Conservation (phyloP, 2,888 invertebrate species). For the Melanargia galathea region DNA sequence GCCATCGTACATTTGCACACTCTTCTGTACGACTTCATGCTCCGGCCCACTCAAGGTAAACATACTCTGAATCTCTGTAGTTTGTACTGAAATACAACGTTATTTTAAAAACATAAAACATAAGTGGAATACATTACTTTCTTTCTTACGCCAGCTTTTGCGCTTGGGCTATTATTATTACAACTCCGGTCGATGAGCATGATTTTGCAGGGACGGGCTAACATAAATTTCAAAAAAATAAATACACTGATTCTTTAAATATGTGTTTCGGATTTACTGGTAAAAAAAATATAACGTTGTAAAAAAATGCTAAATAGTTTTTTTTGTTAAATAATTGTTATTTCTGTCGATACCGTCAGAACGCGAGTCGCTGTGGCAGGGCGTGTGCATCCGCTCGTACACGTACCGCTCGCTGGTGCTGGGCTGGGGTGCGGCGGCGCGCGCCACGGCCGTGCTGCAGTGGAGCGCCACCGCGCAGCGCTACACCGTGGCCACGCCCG, state of each 20-base stretch:
- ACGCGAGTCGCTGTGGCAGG: constrained; percentile 76
- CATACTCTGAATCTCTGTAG: not conserved
- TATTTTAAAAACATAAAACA: no score
- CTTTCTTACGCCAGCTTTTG: no score
- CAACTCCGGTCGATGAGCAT: no score
- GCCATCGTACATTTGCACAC: constrained; percentile 95
- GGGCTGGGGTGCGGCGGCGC: constrained; percentile 92
- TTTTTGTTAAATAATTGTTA: not conserved
- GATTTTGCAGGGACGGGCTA: no score
- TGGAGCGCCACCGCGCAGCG: constrained; percentile 90
- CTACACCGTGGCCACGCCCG: constrained; percentile 90
- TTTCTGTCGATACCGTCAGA: no score
- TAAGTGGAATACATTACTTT: no score
- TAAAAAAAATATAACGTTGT: no score
- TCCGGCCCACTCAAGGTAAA: constrained; percentile 87
- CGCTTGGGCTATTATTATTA: no score
- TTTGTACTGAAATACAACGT: not conserved
- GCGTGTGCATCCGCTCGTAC: constrained; percentile 92
- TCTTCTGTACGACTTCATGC: constrained; percentile 91
- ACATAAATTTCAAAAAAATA: no score
- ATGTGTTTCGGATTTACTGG: no score
- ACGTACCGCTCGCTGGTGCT: constrained; percentile 95
- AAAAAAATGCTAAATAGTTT: no score
- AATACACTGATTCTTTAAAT: no score
- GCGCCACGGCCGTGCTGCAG: constrained; percentile 91